Base-by-base conservation (phyloP, 2,888 invertebrate species). In the Agriopis marginaria region DNA sequence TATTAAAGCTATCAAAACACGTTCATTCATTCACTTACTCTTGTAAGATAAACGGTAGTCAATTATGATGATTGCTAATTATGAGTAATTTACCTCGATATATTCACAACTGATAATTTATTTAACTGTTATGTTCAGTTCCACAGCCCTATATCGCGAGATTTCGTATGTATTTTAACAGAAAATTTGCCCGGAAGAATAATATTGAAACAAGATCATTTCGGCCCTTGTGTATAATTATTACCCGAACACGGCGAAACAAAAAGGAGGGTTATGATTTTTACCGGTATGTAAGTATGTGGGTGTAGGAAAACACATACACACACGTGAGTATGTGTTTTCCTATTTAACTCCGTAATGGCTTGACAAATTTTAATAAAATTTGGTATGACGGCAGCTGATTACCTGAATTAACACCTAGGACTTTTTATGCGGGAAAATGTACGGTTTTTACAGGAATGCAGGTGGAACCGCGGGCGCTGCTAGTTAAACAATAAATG, bases 11-110 rank as follows among this genome's bases (percentile, higher is more conserved):
- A 64, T 32, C 12, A 12, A 56, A 32, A 60, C 64, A 56, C 51
- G 60, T 72, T 71, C 44, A 58, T 55, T 40, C 55, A 66, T 54
- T 70, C 68, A 66, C 66, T 53, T 66, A 60, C 61, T 70, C 64
- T 39, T 17, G 40, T 10, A 42, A 45, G 12, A 32, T 32, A 50
- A 67, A 73, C 70, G 63, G 73, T 64, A 17, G 44, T 49, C 71
- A 72, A 69, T 75, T 73, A 72, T 63, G 44, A 50, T 64, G 63
- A 73, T 72, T 67, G 71, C 56, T 40, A 68, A 59, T 66, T 65
- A 61, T 61, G 51, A 51, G 51, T n/a, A 40, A 53, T 66, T 70
- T 70, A 66, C 67, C 59, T 17, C 49, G 32, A 58, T 47, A 47
- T 45, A 58, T 58, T 55, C n/a, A 42, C 59, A 68, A 63, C 66